Conservation (phyloP, 1,140 invertebrate genomes). For the Brachionus asplanchnoidis region DNA sequence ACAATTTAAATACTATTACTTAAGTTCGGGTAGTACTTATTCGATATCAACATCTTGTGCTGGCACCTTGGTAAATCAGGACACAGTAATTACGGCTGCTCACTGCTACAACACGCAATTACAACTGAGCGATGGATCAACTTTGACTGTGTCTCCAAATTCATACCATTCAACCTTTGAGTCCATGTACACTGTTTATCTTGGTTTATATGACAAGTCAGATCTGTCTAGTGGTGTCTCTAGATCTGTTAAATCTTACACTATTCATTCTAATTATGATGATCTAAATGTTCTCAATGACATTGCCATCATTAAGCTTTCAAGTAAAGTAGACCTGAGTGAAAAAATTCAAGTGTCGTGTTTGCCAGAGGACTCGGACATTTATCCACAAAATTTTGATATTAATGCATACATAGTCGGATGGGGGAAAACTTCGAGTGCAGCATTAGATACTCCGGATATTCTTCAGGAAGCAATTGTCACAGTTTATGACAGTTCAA, state of each 20-base stretch:
- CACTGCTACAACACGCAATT: conserved; percentile 60
- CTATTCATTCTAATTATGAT: not conserved
- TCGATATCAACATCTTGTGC: conserved; percentile 61
- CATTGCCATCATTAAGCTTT: conserved; percentile 17
- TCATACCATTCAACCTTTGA: not conserved
- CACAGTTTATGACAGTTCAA: not conserved
- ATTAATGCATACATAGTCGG: not conserved
- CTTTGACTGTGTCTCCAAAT: not conserved
- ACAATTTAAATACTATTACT: not conserved
- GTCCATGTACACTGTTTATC: conserved; percentile 36
- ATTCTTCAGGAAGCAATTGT: conserved; percentile 7
- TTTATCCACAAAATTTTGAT: not conserved
- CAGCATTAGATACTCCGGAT: not conserved
- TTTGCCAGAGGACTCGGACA: not conserved
- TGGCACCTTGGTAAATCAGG: conserved; percentile 67
- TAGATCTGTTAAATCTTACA: not conserved
- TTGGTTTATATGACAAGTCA: not conserved
- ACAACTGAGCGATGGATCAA: not conserved
- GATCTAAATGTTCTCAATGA: not conserved
- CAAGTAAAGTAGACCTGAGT: not conserved
- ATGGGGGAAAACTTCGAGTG: not conserved
- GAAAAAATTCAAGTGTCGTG: conserved; percentile 8
- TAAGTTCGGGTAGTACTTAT: not conserved
- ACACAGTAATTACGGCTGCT: conserved; percentile 70
- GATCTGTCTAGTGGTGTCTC: not conserved